phyloP scores from a whole-genome alignment of 35 echinoderm and acorn worm species.

The Hemicentrotus pulcherrimus region DNA sequence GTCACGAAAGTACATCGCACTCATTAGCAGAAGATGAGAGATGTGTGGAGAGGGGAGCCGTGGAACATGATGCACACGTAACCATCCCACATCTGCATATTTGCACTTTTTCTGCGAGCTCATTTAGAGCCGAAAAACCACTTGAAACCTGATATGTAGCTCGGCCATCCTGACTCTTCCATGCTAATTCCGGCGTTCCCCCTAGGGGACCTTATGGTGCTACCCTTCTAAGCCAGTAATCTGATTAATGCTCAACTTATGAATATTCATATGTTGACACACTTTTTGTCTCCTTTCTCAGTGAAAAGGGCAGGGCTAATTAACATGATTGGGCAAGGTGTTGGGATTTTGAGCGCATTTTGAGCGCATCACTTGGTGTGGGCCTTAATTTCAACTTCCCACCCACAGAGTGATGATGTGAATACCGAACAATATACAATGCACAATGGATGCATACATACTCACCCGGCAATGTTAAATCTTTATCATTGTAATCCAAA shows the following conservation, averaged over 20 bases:
- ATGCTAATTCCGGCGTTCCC: slow-evolving; percentile 26
- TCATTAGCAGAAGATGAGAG: slow-evolving; percentile 28
- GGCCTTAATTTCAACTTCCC: background rate
- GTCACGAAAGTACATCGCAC: slow-evolving; percentile 54
- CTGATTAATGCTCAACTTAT: slow-evolving; percentile 27
- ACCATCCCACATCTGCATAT: slow-evolving; percentile 45
- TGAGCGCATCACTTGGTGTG: background rate
- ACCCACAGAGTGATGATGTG: background rate
- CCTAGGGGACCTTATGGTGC: background rate
- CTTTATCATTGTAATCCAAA: background rate
- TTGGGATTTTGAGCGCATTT: slow-evolving; percentile 1
- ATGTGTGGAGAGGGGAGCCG: background rate
- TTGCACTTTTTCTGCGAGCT: slow-evolving; percentile 52
- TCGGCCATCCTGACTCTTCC: slow-evolving; percentile 31
- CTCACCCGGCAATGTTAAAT: background rate
- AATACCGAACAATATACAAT: background rate
- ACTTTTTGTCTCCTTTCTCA: background rate
- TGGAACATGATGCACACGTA: slow-evolving; percentile 7
- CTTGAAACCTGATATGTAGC: slow-evolving; percentile 48
- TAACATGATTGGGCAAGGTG: background rate
- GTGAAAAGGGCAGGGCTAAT: background rate
- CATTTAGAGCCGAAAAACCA: slow-evolving; percentile 54
- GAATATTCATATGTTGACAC: slow-evolving; percentile 49
- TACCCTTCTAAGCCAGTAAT: slow-evolving; percentile 27
- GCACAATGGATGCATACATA: background rate